These are phyloP conservation scores for Bombus waltoni DNA, from an alignment of 1,140 invertebrate species.

Conservation along the genomic window DNA sequence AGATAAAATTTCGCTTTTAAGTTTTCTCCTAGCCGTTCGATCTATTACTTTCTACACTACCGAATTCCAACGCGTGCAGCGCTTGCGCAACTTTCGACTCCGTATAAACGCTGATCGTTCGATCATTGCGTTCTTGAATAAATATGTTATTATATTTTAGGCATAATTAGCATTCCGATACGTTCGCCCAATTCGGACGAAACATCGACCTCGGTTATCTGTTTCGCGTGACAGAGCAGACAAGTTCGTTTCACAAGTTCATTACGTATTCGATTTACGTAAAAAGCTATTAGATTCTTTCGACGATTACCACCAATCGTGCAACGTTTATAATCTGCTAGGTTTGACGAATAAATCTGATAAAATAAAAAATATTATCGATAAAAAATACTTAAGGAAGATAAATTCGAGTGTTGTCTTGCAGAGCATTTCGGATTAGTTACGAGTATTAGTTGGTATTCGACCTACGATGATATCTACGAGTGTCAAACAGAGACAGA, in stretches of 20 bases:
- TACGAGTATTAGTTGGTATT: background rate
- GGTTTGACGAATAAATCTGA: background rate
- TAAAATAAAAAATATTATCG: background rate
- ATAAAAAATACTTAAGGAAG: background rate
- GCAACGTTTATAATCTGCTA: background rate
- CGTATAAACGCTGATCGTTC: background rate
- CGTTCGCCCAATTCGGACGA: too few species aligned
- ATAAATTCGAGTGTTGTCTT: background rate
- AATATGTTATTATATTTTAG: background rate
- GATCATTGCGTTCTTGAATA: background rate
- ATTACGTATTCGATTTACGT: too few species aligned
- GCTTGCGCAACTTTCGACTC: conserved; percentile 38
- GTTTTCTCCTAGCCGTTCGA: background rate
- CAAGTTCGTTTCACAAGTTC: too few species aligned
- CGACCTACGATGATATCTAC: background rate
- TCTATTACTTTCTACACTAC: conserved; percentile 38
- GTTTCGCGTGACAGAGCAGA: too few species aligned
- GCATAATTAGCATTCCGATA: background rate
- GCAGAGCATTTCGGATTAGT: background rate
- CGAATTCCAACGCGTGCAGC: conserved; percentile 21
- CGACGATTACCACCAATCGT: too few species aligned
- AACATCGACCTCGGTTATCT: background rate
- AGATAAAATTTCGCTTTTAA: conserved; percentile 45
- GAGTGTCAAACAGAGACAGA: background rate
- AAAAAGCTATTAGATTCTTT: too few species aligned